phyloP scores from a whole-genome alignment of 2,797 vertebrate genomes.

The Oceanodroma leucorhoa region DNA sequence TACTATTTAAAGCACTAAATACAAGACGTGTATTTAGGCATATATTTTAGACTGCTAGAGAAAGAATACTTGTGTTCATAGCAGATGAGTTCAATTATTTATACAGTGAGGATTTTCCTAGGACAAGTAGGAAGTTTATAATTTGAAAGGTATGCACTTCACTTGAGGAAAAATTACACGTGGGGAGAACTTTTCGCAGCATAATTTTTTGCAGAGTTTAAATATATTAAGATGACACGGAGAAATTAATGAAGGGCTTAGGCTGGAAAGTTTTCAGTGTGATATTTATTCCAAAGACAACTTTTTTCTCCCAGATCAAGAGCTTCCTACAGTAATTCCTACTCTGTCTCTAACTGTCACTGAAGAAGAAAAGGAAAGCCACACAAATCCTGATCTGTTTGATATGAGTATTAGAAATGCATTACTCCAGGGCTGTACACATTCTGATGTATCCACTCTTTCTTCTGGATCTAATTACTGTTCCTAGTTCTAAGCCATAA shows the following conservation, averaged over 20 bases:
- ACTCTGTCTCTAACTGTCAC: neutral
- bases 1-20: slow-evolving; percentile 64
- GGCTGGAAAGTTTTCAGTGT: slow-evolving; percentile 29
- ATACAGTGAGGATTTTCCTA: slow-evolving; percentile 59
- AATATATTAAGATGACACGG: neutral
- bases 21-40: slow-evolving; percentile 45
- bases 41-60: slow-evolving; percentile 50
- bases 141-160: slow-evolving; percentile 54
- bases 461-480: slow-evolving; percentile 6
- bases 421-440: neutral
- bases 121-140: slow-evolving; percentile 58
- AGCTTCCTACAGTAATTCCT: neutral
- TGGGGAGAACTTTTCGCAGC: slow-evolving; percentile 21
- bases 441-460: neutral
- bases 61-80: slow-evolving; percentile 52
- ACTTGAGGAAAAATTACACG: slow-evolving; percentile 42
- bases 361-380: neutral
- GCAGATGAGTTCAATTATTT: slow-evolving; percentile 66
- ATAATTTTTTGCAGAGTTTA: slow-evolving; percentile 23
- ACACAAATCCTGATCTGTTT: neutral
- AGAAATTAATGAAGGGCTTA: slow-evolving; percentile 42
- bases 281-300: slow-evolving; percentile 34
- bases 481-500: neutral
- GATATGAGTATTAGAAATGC: neutral
- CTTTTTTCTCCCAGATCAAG: neutral